Conservation (phyloP, 2,888 invertebrate genomes). For the Zeuzera pyrina region DNA sequence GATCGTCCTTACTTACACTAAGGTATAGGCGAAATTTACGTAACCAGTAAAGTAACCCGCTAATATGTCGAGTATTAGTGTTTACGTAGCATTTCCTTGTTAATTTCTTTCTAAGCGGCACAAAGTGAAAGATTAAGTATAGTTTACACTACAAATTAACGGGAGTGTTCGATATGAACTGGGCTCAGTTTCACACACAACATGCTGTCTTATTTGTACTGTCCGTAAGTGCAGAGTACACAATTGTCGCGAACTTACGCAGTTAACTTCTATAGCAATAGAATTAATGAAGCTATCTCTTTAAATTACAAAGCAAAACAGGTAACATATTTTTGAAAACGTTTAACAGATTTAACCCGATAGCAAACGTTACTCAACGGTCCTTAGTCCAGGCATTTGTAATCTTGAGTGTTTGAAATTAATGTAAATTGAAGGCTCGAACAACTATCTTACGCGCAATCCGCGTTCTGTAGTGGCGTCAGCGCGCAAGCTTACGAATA, state of each 20-base stretch:
- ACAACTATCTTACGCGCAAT: conserved; percentile 56
- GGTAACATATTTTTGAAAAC: no score
- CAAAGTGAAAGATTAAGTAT: conserved; percentile 64
- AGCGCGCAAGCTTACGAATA: conserved; percentile 22
- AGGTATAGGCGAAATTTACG: no score
- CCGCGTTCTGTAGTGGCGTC: conserved; percentile 35
- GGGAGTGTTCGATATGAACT: conserved; percentile 47
- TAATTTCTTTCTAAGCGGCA: conserved; percentile 57
- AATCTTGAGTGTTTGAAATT: conserved; percentile 45
- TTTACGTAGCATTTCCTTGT: conserved; percentile 51
- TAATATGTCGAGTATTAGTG: conserved; percentile 38
- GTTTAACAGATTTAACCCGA: no score
- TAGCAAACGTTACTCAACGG: no score
- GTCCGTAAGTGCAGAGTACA: conserved; percentile 40
- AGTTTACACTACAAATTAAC: conserved; percentile 52
- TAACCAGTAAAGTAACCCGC: conserved; percentile 36
- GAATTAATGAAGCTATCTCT: no score
- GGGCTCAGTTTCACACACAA: conserved; percentile 58
- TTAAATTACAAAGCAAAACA: no score
- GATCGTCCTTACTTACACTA: no score
- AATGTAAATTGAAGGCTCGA: conserved; percentile 59
- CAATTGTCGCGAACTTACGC: conserved; percentile 44
- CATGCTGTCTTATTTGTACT: conserved; percentile 38
- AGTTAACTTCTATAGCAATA: no score
- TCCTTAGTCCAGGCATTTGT: conserved; percentile 30